Evolutionary conservation across 2,113 vertebrate species (phyloP), one percentile per base, ranked within the genome.

Genomic region (Caranx ignobilis): DNA sequence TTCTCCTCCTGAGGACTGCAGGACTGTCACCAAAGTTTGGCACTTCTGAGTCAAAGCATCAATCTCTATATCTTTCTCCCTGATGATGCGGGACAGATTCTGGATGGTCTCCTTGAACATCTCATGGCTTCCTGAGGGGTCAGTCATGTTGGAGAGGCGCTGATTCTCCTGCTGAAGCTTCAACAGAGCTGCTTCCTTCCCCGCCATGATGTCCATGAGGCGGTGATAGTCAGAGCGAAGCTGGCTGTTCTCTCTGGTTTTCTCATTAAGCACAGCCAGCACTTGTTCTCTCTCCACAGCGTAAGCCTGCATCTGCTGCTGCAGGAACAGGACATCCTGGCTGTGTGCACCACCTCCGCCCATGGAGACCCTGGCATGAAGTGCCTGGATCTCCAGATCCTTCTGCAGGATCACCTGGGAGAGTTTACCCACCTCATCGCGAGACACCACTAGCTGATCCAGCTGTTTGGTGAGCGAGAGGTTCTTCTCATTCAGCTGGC

Each of bases 41-140:
- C 98, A 99, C 92, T 99, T 99, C 64, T 99, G 98, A 48, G 96
- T 98, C 47, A 99, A 82, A 0, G 98, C 98, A 57, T 99, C 98
- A 5, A 99, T 99, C 93, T 99, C 98, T 0, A 99, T 99, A 87
- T 99, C 98, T 85, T 98, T 99, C 90, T 99, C 98, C 64, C 98
- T 89, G 89, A 99, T 99, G 79, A 99, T 99, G 54, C 98, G 95
- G 1, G 98, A 99, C 56, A 99, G 90, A 90, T 99, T 99, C 93
- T 99, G 98, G 88, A 99, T 95, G 48, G 98, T 99, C 92, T 99
- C 98, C 87, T 96, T 95, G 85, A 96, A 97, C 98, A 99, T 99
- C 13, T 99, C 98, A 15, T 98, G 96, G 88, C 96, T 96, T 41
- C 96, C 97, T 0, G 94, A 91, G 4, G 94, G 96, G 78, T 99